phyloP scores from a whole-genome alignment of 37 sponge, comb jelly and placozoan genomes.

The Lycopodina hypogea region DNA sequence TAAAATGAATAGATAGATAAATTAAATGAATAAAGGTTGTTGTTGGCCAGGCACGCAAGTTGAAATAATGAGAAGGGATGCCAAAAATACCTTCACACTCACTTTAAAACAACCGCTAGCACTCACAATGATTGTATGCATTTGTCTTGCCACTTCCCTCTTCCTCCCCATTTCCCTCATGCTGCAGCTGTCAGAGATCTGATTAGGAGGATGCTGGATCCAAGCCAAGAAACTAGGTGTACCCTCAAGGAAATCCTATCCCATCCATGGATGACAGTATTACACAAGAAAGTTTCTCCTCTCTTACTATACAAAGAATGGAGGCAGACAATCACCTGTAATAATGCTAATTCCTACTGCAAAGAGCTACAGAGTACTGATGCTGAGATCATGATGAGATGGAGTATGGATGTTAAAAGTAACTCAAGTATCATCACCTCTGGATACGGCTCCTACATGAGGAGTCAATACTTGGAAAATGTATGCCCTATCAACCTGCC shows the following conservation, averaged over 20 bases:
- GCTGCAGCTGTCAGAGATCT: constrained; percentile 40
- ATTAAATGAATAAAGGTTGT: no score
- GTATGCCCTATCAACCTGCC: not conserved
- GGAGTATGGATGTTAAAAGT: not conserved
- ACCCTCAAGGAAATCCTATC: constrained; percentile 48
- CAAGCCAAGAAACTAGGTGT: constrained; percentile 38
- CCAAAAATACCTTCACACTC: no score
- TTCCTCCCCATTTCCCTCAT: no score
- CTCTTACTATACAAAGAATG: not conserved
- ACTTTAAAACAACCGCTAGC: no score
- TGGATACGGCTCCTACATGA: constrained; percentile 42
- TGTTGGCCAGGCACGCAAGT: no score
- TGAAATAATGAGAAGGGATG: no score
- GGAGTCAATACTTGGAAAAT: constrained; percentile 16
- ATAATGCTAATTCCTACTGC: not conserved
- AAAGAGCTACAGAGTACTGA: not conserved
- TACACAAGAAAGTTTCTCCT: not conserved
- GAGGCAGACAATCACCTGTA: not conserved
- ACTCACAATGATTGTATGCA: no score
- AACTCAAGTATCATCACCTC: constrained; percentile 18
- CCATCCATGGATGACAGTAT: constrained; percentile 62
- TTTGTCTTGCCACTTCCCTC: no score
- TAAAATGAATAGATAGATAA: no score
- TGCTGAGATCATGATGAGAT: not conserved
- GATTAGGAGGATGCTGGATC: constrained; percentile 51